Conservation (phyloP, 2,113 vertebrate species). For the Myotis yumanensis region DNA sequence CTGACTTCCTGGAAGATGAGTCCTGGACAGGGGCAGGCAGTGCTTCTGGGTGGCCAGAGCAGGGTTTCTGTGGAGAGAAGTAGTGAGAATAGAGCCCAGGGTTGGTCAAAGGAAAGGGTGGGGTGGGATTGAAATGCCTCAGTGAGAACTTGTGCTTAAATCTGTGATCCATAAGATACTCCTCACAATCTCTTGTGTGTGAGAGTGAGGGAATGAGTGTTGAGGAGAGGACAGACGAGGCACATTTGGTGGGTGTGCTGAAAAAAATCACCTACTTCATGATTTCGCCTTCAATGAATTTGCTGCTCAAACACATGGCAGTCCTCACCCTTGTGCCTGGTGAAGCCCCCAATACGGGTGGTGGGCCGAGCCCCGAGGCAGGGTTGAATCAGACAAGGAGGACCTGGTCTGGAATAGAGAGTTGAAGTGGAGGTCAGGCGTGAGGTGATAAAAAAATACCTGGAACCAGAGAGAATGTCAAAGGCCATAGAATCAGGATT, state of each 20-base stretch:
- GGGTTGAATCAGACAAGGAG: background rate
- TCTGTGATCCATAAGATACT: background rate
- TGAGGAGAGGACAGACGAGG: background rate
- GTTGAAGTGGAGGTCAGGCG: background rate
- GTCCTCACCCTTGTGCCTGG: background rate
- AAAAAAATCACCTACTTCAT: constrained; percentile 12
- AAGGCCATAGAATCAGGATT: background rate
- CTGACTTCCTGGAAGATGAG: background rate
- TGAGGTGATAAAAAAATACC: background rate
- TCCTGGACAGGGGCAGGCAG: fast-evolving
- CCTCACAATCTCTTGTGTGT: constrained; percentile 3
- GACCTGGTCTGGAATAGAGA: background rate
- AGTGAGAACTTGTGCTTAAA: background rate
- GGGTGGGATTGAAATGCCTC: background rate
- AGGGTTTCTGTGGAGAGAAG: background rate
- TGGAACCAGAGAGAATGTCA: background rate
- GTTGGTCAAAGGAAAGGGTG: background rate
- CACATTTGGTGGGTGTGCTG: background rate
- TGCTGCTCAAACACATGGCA: background rate
- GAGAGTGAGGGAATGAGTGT: background rate
- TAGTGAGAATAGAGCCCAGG: background rate
- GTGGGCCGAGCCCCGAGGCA: background rate
- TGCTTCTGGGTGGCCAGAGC: background rate
- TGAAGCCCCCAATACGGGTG: background rate
- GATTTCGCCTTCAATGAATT: background rate